phyloP scores from a whole-genome alignment of 2,113 vertebrate species.

The Saccopteryx bilineata region DNA sequence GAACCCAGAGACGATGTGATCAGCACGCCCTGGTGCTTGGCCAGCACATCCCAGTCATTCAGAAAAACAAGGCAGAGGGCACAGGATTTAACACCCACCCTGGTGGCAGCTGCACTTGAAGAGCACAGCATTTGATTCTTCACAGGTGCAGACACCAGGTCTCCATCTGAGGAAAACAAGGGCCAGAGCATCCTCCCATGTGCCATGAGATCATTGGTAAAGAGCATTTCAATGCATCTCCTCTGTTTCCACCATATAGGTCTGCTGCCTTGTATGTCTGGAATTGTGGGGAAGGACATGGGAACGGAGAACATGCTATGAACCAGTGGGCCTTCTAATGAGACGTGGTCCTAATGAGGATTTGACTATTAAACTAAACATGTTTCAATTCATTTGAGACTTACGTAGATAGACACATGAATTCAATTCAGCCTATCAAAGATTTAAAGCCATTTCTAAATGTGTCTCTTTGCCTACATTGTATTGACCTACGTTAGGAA shows the following conservation, averaged over 20 bases:
- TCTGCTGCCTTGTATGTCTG: neutral
- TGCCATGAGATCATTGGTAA: neutral
- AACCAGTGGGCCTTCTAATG: neutral
- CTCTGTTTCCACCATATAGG: neutral
- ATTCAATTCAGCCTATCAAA: constrained; percentile 1
- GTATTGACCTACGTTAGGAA: neutral
- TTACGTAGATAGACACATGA: neutral
- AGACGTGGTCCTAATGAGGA: neutral
- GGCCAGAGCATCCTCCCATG: neutral
- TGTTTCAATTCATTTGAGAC: neutral
- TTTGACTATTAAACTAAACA: neutral
- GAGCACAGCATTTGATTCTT: neutral
- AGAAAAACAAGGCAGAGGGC: constrained; percentile 60
- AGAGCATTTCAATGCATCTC: neutral
- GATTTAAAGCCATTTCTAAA: neutral
- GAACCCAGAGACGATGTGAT: constrained; percentile 72
- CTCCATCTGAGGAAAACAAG: constrained; percentile 10
- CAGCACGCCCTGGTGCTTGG: constrained; percentile 39
- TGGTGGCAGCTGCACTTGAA: neutral
- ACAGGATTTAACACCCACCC: constrained; percentile 40
- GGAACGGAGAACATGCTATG: fast-evolving
- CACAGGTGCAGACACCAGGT: constrained; percentile 38
- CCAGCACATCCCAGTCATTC: constrained; percentile 70
- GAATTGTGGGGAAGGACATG: neutral
- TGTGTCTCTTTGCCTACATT: neutral